phyloP scores from a whole-genome alignment of 2,888 invertebrate genomes.

The Elysia crispata region DNA sequence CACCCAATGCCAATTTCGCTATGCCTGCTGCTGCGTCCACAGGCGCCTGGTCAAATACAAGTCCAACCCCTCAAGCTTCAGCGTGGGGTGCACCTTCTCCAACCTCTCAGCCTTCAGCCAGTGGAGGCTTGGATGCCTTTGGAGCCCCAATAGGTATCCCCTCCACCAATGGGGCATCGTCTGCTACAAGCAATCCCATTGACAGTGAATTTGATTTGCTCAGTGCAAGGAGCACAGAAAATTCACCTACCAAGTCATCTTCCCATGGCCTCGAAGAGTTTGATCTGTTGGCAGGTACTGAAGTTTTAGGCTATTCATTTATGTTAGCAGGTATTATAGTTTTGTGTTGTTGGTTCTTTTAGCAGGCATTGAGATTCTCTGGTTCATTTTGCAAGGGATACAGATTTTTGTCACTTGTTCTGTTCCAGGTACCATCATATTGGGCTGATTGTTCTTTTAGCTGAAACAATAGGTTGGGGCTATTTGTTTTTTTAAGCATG shows the following conservation, averaged over 20 bases:
- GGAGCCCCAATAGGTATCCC: slow-evolving; percentile 40
- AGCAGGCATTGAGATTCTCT: too few relatives aligned
- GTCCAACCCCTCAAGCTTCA: slow-evolving; percentile 42
- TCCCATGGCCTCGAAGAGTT: slow-evolving; percentile 61
- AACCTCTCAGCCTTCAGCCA: slow-evolving; percentile 47
- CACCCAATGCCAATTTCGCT: slow-evolving; percentile 13
- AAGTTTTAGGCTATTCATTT: slow-evolving; percentile 2
- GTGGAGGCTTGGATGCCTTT: slow-evolving; percentile 50
- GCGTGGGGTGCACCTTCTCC: slow-evolving; percentile 50
- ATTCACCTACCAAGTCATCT: slow-evolving; percentile 62
- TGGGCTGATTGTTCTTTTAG: too few relatives aligned
- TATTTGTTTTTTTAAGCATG: too few relatives aligned
- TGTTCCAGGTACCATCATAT: too few relatives aligned
- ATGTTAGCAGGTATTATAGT: too few relatives aligned
- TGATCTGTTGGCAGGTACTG: slow-evolving; percentile 65
- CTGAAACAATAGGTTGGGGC: too few relatives aligned
- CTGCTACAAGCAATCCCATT: slow-evolving; percentile 57
- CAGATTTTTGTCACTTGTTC: too few relatives aligned
- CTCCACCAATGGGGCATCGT: slow-evolving; percentile 60
- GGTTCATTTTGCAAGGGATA: too few relatives aligned
- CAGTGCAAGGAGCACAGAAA: slow-evolving; percentile 62
- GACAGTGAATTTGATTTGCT: slow-evolving; percentile 75
- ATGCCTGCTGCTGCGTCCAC: background rate
- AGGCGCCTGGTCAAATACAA: slow-evolving; percentile 45
- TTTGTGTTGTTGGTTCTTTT: too few relatives aligned